Evolutionary conservation across 2,113 vertebrate genomes (phyloP).

Genomic region (Amblyopsis rosae): DNA sequence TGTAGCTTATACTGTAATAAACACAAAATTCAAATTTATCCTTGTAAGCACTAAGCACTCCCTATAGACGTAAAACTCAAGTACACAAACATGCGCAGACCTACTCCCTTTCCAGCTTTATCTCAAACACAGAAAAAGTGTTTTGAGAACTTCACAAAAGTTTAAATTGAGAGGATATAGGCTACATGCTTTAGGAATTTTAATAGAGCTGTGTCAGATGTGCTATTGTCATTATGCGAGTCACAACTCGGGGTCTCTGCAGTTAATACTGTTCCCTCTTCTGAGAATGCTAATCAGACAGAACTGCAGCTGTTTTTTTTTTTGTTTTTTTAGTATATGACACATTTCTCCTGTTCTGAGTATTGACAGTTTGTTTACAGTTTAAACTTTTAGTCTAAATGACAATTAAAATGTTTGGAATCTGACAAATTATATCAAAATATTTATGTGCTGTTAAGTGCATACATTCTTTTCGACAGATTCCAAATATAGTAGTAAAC

Average conservation of each 20-base stretch:
- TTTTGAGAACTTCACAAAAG: slow-evolving; percentile 34
- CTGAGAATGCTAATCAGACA: slow-evolving; percentile 50
- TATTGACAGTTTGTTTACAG: too few relatives aligned
- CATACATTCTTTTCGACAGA: too few relatives aligned
- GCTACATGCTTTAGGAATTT: slow-evolving; percentile 42
- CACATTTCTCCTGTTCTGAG: slow-evolving; percentile 34
- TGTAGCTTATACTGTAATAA: too few relatives aligned
- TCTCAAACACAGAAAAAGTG: background rate
- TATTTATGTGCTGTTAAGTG: too few relatives aligned
- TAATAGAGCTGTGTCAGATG: slow-evolving; percentile 47
- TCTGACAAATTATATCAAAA: too few relatives aligned
- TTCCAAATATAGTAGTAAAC: background rate
- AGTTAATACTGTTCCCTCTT: slow-evolving; percentile 49
- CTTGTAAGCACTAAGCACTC: too few relatives aligned
- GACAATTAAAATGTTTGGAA: too few relatives aligned
- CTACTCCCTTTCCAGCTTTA: background rate
- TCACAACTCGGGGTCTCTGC: slow-evolving; percentile 52
- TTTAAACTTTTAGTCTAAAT: too few relatives aligned
- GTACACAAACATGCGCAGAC: slow-evolving; percentile 2
- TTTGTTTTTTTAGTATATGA: slow-evolving; percentile 48
- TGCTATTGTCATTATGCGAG: slow-evolving; percentile 54
- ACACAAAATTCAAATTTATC: too few relatives aligned
- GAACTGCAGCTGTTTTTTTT: slow-evolving; percentile 27
- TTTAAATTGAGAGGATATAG: slow-evolving; percentile 34
- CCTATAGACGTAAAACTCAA: too few relatives aligned